Percentiles rank a stretch among this genome's conserved stretches.
These are phyloP conservation scores for Diplodus sargus DNA, from an alignment of 2,797 vertebrate genomes.

Conservation along the genomic window DNA sequence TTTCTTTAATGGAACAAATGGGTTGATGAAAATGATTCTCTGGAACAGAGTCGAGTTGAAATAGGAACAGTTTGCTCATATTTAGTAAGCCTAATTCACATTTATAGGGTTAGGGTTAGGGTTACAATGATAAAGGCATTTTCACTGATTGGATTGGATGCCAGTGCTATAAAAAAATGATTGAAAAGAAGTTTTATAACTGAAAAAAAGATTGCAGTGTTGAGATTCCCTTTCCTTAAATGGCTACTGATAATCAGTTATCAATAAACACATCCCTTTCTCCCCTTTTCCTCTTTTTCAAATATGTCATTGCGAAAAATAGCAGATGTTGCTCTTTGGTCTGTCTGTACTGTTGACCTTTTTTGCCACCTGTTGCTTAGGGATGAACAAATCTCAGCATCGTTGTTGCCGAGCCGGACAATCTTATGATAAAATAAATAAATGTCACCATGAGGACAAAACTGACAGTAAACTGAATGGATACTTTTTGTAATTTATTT, in stretches of 20 bases:
- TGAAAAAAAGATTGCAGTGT: constrained; percentile 1
- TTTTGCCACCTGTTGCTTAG: constrained; percentile 27
- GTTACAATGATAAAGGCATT: not conserved
- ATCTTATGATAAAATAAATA: constrained; percentile 7
- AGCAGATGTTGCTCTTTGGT: constrained; percentile 22
- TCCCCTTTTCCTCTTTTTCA: not conserved
- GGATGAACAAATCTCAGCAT: constrained; percentile 16
- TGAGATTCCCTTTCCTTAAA: constrained; percentile 14
- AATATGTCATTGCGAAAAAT: not conserved
- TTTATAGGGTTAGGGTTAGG: not conserved
- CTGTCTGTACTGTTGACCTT: constrained; percentile 34
- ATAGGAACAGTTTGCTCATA: not conserved
- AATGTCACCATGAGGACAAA: not conserved
- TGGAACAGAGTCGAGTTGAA: not conserved
- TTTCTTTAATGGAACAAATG: constrained; percentile 15
- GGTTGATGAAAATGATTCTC: not conserved
- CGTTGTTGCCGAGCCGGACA: constrained; percentile 14
- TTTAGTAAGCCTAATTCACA: constrained; percentile 15
- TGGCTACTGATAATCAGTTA: constrained; percentile 30
- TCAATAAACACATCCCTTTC: constrained; percentile 8
- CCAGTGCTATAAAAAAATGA: constrained; percentile 1
- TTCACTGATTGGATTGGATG: constrained; percentile 1
- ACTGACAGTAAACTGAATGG: not conserved
- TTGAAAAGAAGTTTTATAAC: constrained; percentile 15
- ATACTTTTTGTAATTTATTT: constrained; percentile 29